Evolutionary conservation across 2,113 vertebrate genomes (phyloP).

Genomic region (Myotis brandtii): DNA sequence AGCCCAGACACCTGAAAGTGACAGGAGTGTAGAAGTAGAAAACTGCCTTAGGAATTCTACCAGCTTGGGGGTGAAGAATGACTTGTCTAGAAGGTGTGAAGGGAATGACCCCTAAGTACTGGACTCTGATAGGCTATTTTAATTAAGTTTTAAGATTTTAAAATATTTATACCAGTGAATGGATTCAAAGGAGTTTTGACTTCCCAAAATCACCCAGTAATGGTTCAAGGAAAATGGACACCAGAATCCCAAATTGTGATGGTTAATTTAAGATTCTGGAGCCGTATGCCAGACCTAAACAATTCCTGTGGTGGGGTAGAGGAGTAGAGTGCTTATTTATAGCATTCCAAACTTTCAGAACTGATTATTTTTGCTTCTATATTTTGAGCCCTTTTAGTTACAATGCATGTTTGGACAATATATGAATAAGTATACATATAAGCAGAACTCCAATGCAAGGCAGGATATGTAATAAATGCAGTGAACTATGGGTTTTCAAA

Average conservation of each 20-base stretch:
- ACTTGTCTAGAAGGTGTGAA: not conserved
- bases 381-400: conserved; percentile 20
- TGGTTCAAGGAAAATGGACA: not conserved
- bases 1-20: not conserved
- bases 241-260: not conserved
- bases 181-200: conserved; percentile 31
- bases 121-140: not conserved
- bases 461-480: not conserved
- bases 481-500: conserved; percentile 29
- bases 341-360: not conserved
- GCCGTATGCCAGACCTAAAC: conserved; percentile 3
- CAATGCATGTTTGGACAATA: not conserved
- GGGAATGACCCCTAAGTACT: not conserved
- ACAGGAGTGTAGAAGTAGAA: conserved; percentile 2
- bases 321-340: not conserved
- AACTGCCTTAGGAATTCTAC: not conserved
- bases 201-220: not conserved
- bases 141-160: conserved; percentile 35
- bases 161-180: conserved; percentile 8
- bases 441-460: not conserved
- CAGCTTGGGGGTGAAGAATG: not conserved
- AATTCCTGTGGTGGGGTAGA: not conserved
- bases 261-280: conserved; percentile 26
- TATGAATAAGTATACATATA: not conserved
- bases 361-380: not conserved